Evolutionary conservation across 2,113 vertebrate species (phyloP).

Genomic region (Melanostigma gelatinosum): DNA sequence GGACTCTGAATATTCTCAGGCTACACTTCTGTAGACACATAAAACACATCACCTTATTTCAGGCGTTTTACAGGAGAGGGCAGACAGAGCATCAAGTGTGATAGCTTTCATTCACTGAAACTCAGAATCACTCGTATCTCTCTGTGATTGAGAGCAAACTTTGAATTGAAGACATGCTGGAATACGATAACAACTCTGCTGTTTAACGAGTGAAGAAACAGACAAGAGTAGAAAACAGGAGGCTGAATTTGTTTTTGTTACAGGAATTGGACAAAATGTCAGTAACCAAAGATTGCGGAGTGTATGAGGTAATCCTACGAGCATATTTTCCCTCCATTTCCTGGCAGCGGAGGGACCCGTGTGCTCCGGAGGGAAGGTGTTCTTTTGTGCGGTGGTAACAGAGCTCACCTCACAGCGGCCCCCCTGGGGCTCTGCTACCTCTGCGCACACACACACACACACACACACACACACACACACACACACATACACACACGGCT

Average conservation of each 20-base stretch:
- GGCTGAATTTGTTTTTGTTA: constrained; percentile 13
- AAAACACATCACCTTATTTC: background rate
- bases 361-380: constrained; percentile 66
- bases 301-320: constrained; percentile 69
- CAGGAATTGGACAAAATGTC: constrained; percentile 37
- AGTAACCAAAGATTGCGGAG: constrained; percentile 47
- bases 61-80: background rate
- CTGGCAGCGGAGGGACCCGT: constrained; percentile 58
- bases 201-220: background rate
- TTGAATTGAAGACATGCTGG: background rate
- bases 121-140: background rate
- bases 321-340: constrained; percentile 68
- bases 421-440: constrained; percentile 65
- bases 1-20: background rate
- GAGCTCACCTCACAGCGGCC: constrained; percentile 76
- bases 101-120: background rate
- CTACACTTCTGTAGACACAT: background rate
- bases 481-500: constrained; percentile 52
- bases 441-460: constrained; percentile 38
- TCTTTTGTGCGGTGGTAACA: constrained; percentile 76
- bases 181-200: background rate
- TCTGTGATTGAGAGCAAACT: background rate
- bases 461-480: constrained; percentile 43
- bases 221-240: background rate
- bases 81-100: background rate